These are phyloP conservation scores for Rhaphigaster nebulosa DNA, from an alignment of 2,888 invertebrate genomes.

Conservation along the genomic window DNA sequence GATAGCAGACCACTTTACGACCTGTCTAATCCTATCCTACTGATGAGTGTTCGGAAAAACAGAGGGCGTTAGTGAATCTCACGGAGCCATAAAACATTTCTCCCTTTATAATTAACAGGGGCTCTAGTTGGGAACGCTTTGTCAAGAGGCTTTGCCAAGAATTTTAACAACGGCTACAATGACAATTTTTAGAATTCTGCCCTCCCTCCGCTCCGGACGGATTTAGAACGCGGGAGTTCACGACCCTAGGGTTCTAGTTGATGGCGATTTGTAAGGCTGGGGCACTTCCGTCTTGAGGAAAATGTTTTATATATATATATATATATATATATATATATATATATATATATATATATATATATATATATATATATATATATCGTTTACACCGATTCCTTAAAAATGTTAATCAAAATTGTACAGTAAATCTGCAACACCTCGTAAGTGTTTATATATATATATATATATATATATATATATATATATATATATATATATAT, in stretches of 20 bases:
- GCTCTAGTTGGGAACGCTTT: constrained; percentile 10
- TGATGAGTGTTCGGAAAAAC: constrained; percentile 1
- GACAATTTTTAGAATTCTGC: constrained; percentile 54
- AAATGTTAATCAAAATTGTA: no score
- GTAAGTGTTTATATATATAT: no score
- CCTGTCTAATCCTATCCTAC: background rate
- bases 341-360: no score
- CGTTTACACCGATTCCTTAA: no score
- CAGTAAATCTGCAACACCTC: no score
- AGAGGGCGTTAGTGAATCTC: background rate
- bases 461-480: no score
- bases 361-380: no score
- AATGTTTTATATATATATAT: background rate
- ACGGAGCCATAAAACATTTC: constrained; percentile 21
- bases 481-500: no score
- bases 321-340: no score
- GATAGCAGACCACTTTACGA: background rate
- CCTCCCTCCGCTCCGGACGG: constrained; percentile 13
- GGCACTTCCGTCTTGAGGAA: background rate
- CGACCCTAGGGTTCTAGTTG: background rate
- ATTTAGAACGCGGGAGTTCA: constrained; percentile 33
- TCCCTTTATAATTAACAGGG: constrained; percentile 24
- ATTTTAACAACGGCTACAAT: constrained; percentile 58
- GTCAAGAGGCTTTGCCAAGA: constrained; percentile 48
- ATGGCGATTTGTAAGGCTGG: background rate